These are phyloP conservation scores for Podargus strigoides DNA, from an alignment of 2,797 vertebrate species.

Conservation along the genomic window DNA sequence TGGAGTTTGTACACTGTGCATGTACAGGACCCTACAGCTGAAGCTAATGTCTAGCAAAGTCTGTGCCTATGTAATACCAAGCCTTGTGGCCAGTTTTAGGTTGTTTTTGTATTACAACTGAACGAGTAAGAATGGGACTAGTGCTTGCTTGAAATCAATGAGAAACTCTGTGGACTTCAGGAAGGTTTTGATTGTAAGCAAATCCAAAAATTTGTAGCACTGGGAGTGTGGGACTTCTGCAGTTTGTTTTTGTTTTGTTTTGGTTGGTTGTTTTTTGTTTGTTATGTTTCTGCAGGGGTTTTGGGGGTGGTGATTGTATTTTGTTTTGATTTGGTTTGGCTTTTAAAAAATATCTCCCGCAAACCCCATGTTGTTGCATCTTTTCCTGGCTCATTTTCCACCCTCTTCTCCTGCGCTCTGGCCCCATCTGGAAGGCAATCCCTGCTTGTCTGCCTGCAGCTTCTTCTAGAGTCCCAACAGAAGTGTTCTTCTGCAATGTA, in stretches of 20 bases:
- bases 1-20: neutral
- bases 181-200: neutral
- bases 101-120: neutral
- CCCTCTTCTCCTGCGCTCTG: neutral
- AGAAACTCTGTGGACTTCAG: neutral
- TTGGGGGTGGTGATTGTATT: neutral
- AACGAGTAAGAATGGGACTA: neutral
- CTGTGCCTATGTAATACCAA: neutral
- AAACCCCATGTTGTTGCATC: neutral
- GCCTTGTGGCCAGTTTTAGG: neutral
- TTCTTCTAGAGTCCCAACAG: neutral
- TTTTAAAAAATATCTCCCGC: neutral
- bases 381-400: neutral
- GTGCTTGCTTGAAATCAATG: neutral
- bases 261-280: neutral
- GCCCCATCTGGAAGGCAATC: neutral
- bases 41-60: neutral
- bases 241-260: neutral
- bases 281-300: neutral
- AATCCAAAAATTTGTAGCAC: neutral
- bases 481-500: neutral
- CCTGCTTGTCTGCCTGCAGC: neutral
- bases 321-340: neutral
- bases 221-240: neutral
- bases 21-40: fast-evolving